These are phyloP conservation scores for Potamilus streckersoni DNA, from an alignment of 1,140 invertebrate genomes.

Conservation along the genomic window DNA sequence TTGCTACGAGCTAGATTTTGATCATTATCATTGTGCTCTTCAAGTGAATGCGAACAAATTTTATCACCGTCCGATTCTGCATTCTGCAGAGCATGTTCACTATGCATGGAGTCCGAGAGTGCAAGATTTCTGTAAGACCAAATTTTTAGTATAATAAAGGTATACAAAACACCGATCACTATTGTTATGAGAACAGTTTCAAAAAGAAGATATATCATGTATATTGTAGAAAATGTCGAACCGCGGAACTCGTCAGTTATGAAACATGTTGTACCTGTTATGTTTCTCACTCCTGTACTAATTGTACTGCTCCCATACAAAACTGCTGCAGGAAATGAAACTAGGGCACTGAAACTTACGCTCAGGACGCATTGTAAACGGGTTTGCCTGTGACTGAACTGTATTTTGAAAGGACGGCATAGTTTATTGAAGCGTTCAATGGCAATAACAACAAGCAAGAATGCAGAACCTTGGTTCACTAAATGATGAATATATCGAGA, in stretches of 20 bases:
- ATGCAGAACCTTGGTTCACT: conserved; percentile 21
- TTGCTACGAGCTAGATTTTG: neutral
- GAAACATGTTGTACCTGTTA: conserved; percentile 21
- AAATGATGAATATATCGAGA: conserved; percentile 21
- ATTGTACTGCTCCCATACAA: conserved; percentile 7
- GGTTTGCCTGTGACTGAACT: conserved; percentile 9
- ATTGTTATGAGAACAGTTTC: conserved; percentile 12
- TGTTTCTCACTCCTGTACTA: conserved; percentile 15
- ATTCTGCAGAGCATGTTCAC: conserved; percentile 7
- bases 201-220: conserved; percentile 1
- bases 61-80: neutral
- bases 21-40: neutral
- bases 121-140: conserved; percentile 12
- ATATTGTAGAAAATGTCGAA: conserved; percentile 7
- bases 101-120: too few species aligned
- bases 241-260: neutral
- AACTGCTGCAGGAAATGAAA: conserved; percentile 12
- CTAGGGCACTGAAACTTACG: conserved; percentile 13
- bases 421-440: conserved; percentile 22
- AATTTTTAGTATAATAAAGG: conserved; percentile 14
- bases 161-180: conserved; percentile 8
- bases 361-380: conserved; percentile 11
- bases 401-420: conserved; percentile 21
- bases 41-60: neutral
- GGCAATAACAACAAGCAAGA: conserved; percentile 19